phyloP scores from a whole-genome alignment of 2,113 vertebrate genomes.

The Daubentonia madagascariensis region DNA sequence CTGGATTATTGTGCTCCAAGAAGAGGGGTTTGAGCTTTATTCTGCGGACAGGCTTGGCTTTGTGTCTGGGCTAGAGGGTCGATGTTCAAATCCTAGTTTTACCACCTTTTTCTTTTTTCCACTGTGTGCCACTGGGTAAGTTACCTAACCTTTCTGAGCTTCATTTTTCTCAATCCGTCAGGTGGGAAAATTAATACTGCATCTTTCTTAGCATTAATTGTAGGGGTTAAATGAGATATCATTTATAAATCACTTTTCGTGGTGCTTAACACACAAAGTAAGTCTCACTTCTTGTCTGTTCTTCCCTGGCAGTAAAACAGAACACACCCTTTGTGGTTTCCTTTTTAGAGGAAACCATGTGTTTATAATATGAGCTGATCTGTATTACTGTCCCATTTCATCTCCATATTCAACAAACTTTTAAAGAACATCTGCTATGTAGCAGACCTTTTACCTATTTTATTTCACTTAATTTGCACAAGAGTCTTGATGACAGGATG shows the following conservation, averaged over 20 bases:
- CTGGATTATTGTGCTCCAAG: background rate
- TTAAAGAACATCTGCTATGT: slow-evolving; percentile 43
- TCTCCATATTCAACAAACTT: slow-evolving; percentile 47
- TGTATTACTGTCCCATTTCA: slow-evolving; percentile 36
- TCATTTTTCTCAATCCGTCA: background rate
- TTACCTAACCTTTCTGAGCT: slow-evolving; percentile 15
- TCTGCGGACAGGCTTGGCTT: background rate
- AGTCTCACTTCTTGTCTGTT: slow-evolving; percentile 7
- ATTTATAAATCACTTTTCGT: slow-evolving; percentile 44
- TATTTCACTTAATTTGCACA: slow-evolving; percentile 56
- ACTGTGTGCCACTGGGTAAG: background rate
- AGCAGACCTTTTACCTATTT: slow-evolving; percentile 52
- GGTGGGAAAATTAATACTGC: slow-evolving; percentile 23
- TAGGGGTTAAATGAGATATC: background rate
- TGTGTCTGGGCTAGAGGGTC: background rate
- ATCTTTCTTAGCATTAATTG: slow-evolving; percentile 22
- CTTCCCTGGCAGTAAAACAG: background rate
- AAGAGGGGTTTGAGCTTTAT: background rate
- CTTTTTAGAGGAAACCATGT: background rate
- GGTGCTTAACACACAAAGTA: slow-evolving; percentile 5
- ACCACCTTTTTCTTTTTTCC: background rate
- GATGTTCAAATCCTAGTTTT: background rate
- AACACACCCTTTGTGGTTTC: background rate
- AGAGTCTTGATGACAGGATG: slow-evolving; percentile 4
- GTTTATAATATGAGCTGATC: slow-evolving; percentile 29